These are phyloP conservation scores for Pelobates fuscus DNA, from an alignment of 2,113 vertebrate genomes.

Conservation along the genomic window DNA sequence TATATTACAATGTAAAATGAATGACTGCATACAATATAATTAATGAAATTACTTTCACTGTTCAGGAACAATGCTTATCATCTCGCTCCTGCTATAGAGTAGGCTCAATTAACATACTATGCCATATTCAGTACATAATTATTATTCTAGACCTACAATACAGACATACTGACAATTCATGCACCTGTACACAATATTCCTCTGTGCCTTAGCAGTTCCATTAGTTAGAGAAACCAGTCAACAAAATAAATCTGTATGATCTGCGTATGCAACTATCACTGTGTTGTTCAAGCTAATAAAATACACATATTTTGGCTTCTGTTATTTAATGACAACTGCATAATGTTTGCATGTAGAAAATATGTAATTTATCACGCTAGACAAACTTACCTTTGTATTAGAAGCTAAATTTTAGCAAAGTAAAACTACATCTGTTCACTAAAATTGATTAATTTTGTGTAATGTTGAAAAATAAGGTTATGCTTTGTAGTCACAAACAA, in stretches of 20 bases:
- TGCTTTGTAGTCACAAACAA: slow-evolving; percentile 41
- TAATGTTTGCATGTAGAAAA: slow-evolving; percentile 31
- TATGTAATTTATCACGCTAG: slow-evolving; percentile 37
- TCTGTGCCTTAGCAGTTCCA: not conserved
- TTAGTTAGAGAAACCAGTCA: not conserved
- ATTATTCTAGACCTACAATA: too few species aligned
- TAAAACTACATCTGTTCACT: slow-evolving; percentile 31
- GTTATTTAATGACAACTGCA: slow-evolving; percentile 31
- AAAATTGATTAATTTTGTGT: slow-evolving; percentile 29
- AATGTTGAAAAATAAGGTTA: slow-evolving; percentile 28
- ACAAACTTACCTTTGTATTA: slow-evolving; percentile 32
- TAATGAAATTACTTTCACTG: too few species aligned
- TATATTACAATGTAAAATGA: too few species aligned
- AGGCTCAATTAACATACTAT: too few species aligned
- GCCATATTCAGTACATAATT: too few species aligned
- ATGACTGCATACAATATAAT: too few species aligned
- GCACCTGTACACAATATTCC: not conserved
- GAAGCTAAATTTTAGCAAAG: slow-evolving; percentile 9
- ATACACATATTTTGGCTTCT: slow-evolving; percentile 17
- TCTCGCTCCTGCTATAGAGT: too few species aligned
- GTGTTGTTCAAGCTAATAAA: not conserved
- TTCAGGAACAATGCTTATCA: too few species aligned
- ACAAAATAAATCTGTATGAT: slow-evolving; percentile 17
- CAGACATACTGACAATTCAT: not conserved
- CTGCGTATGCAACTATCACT: not conserved